Evolutionary conservation across 2,797 vertebrate genomes (phyloP), one percentile per base, ranked within the genome.

Genomic region (Paratrypauchen microcephalus): DNA sequence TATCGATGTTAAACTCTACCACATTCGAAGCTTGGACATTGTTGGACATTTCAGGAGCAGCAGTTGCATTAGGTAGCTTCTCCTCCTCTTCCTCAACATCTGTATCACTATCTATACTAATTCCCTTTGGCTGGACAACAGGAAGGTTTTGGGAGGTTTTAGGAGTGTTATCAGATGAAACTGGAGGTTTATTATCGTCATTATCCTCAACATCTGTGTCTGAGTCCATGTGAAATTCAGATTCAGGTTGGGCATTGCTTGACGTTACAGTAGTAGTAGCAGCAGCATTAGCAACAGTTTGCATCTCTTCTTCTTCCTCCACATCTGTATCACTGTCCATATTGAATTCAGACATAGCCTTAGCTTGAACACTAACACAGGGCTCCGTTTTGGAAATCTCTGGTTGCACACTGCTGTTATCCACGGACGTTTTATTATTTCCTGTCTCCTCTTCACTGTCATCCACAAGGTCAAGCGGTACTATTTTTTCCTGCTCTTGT

Each of bases 301-400:
- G 5, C 23, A 24, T 56, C 23, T 67, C 52, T 1, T 79, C 72
- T 30, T 79, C 73, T 30, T 91, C 91, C 15, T 94, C 94, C 12
- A 90, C 84, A 65, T 94, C 93, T 45, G 92, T 94, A 83, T 95
- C 93, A 65, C 93, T 94, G 85, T 94, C 91, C 52, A 90, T 39
- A 11, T 74, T 74, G 70, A 93, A 71, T 50, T 54, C 81, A 71
- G 86, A 69, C 21, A 73, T 60, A 1, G 1, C 65, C 7, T 77
- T 71, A 64, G 67, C 64, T 30, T 48, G 84, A 19, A 69, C 11
- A 72, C 72, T 66, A 63, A 73, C 61, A 15, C n/a, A 55, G 32
- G 36, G 45, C 65, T 71, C 59, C 60, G 30, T 47, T 58, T 80
- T 74, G 24, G 15, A 57, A 6, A 61, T 41, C 70, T 61, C 63